These are phyloP conservation scores for Drosophila ogumai DNA, from an alignment of 1,140 invertebrate genomes.

Conservation along the genomic window DNA sequence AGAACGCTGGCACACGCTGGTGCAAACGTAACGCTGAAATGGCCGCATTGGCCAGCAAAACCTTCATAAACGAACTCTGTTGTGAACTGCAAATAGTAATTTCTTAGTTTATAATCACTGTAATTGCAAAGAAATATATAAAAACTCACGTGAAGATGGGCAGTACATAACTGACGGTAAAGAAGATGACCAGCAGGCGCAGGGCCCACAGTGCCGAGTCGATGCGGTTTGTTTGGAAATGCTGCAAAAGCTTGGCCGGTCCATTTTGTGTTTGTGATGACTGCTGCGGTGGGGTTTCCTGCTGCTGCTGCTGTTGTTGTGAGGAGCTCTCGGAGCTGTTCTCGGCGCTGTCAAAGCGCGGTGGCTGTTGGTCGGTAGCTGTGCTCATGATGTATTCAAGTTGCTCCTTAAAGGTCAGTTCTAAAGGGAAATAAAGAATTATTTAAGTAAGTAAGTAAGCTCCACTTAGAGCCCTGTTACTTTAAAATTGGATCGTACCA, in stretches of 20 bases:
- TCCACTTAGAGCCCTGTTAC: not conserved
- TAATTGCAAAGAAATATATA: not conserved
- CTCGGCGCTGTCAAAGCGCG: conserved; percentile 51
- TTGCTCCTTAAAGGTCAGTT: conserved; percentile 11
- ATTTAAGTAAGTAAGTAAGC: too few species aligned
- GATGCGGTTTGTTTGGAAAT: conserved; percentile 92
- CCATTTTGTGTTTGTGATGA: conserved; percentile 79
- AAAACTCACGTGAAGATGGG: conserved; percentile 93
- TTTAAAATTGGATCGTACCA: too few species aligned
- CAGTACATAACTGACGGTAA: conserved; percentile 93
- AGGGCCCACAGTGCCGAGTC: conserved; percentile 94
- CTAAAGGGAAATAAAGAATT: not conserved
- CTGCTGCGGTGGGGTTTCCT: conserved; percentile 35
- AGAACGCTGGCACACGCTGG: conserved; percentile 94
- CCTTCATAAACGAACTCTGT: conserved; percentile 95
- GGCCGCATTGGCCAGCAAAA: conserved; percentile 95
- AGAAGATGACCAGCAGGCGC: conserved; percentile 92
- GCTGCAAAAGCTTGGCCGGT: conserved; percentile 88
- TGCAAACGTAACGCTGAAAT: conserved; percentile 97
- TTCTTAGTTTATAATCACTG: not conserved
- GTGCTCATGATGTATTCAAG: conserved; percentile 60
- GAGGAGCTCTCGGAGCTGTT: conserved; percentile 44
- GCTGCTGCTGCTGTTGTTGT: conserved; percentile 41
- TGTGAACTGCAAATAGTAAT: conserved; percentile 87
- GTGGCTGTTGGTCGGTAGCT: conserved; percentile 53